Percentiles rank a stretch among this genome's conserved stretches.
Evolutionary conservation across 2,888 invertebrate species (phyloP).

Genomic region (Horisme vitalbata): DNA sequence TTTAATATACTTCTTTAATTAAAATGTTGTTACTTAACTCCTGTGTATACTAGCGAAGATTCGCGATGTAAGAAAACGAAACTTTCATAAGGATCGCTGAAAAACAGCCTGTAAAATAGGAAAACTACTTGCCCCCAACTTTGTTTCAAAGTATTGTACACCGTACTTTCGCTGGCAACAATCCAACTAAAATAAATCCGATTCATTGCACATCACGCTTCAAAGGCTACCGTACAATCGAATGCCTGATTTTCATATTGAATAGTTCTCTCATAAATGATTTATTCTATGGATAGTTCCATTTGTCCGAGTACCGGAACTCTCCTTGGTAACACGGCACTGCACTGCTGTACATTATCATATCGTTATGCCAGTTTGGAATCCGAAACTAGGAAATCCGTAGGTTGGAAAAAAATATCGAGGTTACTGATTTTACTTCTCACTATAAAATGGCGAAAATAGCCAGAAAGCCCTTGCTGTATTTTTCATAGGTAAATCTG

Average conservation of each 20-base stretch:
- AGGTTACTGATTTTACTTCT: too few relatives aligned
- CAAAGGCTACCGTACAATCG: slow-evolving; percentile 35
- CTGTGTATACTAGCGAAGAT: too few relatives aligned
- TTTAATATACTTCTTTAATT: too few relatives aligned
- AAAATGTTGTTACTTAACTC: too few relatives aligned
- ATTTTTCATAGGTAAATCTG: too few relatives aligned
- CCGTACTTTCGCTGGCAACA: slow-evolving; percentile 34
- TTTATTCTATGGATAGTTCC: slow-evolving; percentile 8
- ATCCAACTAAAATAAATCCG: slow-evolving; percentile 31
- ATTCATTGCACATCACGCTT: slow-evolving; percentile 28
- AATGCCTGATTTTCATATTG: slow-evolving; percentile 30
- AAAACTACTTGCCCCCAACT: slow-evolving; percentile 1
- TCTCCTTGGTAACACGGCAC: slow-evolving; percentile 9
- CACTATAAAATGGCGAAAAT: too few relatives aligned
- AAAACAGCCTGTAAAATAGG: background rate
- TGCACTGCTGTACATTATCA: slow-evolving; percentile 12
- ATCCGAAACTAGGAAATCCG: slow-evolving; percentile 18
- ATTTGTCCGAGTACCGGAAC: slow-evolving; percentile 21
- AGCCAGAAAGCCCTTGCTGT: too few relatives aligned
- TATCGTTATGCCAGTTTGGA: slow-evolving; percentile 7
- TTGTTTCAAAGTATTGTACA: slow-evolving; percentile 23
- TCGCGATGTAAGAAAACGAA: too few relatives aligned
- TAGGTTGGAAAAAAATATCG: too few relatives aligned
- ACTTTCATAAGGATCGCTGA: too few relatives aligned
- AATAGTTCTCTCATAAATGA: slow-evolving; percentile 21